A percentile compares a stretch with the other conserved stretches of the same genome.
phyloP scores from a whole-genome alignment of 2,888 invertebrate genomes.

The Aricia artaxerxes region DNA sequence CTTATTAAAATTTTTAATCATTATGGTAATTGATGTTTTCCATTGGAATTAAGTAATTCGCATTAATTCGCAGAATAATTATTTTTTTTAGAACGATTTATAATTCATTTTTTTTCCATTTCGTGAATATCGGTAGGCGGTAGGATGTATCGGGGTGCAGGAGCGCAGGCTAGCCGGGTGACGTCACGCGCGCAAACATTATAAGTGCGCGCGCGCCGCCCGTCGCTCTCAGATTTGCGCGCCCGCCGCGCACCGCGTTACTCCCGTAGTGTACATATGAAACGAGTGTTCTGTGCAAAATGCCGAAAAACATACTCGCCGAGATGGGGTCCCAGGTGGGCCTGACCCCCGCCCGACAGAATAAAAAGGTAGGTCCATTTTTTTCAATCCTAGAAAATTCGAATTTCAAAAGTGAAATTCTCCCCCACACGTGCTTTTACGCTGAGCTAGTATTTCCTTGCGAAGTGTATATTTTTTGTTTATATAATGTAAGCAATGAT shows the following conservation, averaged over 20 bases:
- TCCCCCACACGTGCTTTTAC: constrained; percentile 28
- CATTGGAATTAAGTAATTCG: too few relatives aligned
- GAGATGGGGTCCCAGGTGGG: constrained; percentile 78
- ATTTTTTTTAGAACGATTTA: too few relatives aligned
- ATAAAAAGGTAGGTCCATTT: constrained; percentile 60
- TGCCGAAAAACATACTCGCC: constrained; percentile 74
- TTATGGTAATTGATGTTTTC: too few relatives aligned
- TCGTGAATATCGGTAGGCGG: neutral
- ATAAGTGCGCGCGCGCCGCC: constrained; percentile 57
- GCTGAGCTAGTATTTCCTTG: constrained; percentile 17
- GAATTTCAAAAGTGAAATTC: neutral
- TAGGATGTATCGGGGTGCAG: constrained; percentile 35
- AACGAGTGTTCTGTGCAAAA: constrained; percentile 50
- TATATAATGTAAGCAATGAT: constrained; percentile 42
- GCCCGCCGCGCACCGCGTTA: constrained; percentile 62
- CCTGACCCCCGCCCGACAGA: constrained; percentile 65
- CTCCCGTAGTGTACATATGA: constrained; percentile 48
- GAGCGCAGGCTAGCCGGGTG: constrained; percentile 45
- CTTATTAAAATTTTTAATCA: too few relatives aligned
- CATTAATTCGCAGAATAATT: too few relatives aligned
- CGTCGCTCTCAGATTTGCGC: constrained; percentile 59
- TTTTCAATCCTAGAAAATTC: neutral
- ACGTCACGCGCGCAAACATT: constrained; percentile 54
- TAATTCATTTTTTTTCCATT: neutral
- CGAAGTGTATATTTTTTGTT: constrained; percentile 11